These are phyloP conservation scores for Merluccius polli DNA, from an alignment of 2,797 vertebrate genomes.

Conservation along the genomic window DNA sequence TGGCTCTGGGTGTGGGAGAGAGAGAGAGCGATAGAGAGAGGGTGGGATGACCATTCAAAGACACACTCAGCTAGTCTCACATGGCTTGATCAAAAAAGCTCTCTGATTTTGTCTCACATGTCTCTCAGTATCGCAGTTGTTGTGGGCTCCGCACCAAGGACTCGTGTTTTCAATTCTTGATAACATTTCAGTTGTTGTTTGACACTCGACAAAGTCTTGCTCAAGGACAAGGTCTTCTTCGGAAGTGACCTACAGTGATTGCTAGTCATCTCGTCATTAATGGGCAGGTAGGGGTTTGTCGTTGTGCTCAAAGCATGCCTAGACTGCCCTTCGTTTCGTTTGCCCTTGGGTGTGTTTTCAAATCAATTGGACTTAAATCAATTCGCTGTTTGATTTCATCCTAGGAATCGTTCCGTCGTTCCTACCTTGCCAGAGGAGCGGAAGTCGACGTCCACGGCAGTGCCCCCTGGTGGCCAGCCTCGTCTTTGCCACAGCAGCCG, in stretches of 20 bases:
- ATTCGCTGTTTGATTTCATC: no score
- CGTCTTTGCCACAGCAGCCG: conserved; percentile 81
- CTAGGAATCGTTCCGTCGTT: no score
- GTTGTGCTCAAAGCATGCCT: not conserved
- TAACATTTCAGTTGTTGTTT: not conserved
- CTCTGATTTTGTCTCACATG: no score
- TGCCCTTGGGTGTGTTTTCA: no score
- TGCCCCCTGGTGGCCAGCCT: conserved; percentile 64
- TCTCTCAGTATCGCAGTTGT: not conserved
- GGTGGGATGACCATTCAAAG: not conserved
- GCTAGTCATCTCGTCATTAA: not conserved
- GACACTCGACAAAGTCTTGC: not conserved
- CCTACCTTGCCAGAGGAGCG: conserved; percentile 80
- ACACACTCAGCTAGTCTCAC: not conserved
- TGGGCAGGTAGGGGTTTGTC: no score
- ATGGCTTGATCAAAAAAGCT: not conserved
- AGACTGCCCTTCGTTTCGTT: no score
- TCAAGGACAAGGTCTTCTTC: not conserved
- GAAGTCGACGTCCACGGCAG: conserved; percentile 65
- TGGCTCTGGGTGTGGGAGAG: not conserved
- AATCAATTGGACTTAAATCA: no score
- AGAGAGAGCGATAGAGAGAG: not conserved
- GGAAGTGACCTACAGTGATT: no score
- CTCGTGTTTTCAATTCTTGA: not conserved
- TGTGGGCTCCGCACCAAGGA: no score